Evolutionary conservation across 2,113 vertebrate genomes (phyloP).

Genomic region (Chloebia gouldiae): DNA sequence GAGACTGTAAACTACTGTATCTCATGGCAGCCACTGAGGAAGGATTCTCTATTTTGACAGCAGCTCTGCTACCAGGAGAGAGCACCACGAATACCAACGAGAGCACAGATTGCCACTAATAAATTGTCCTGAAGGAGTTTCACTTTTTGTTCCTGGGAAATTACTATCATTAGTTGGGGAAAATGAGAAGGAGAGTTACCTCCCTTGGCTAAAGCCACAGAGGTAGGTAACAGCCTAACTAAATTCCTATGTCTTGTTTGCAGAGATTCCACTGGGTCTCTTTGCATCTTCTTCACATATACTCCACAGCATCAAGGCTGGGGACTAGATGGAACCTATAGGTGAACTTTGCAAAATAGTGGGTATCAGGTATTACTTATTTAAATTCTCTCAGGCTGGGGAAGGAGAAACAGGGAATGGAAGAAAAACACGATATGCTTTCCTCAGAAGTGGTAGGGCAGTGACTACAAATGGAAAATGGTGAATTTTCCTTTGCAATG

Average conservation of each 20-base stretch:
- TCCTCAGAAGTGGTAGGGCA: background rate
- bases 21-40: background rate
- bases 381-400: background rate
- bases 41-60: background rate
- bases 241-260: background rate
- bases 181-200: background rate
- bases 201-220: background rate
- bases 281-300: background rate
- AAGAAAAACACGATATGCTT: background rate
- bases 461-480: background rate
- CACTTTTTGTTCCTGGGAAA: background rate
- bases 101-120: background rate
- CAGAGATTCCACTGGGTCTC: background rate
- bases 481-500: background rate
- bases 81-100: background rate
- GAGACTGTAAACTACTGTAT: background rate
- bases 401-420: background rate
- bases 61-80: background rate
- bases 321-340: no score
- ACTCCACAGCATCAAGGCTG: background rate
- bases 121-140: background rate
- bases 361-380: background rate
- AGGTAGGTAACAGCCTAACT: background rate
- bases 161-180: background rate
- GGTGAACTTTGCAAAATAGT: background rate